Base-by-base conservation (phyloP, 2,888 invertebrate genomes). In the Apomyelois bistriatella region DNA sequence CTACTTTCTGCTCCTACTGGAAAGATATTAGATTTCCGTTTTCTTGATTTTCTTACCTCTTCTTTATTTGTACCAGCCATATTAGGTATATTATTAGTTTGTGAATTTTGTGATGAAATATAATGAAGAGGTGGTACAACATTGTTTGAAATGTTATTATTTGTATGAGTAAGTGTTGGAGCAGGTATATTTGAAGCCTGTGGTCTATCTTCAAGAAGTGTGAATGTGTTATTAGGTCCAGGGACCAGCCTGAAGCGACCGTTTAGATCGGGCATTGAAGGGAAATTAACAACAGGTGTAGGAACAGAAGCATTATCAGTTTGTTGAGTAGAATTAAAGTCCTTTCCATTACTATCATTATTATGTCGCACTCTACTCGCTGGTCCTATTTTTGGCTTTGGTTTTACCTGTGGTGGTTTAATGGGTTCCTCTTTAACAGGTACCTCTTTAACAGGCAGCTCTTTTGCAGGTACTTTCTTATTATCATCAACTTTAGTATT, bases 181-280 rank as follows among this genome's bases (percentile, higher is more conserved):
- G 17, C 22, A 5, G 12, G n/a, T 9, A 13, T 12, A 7, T 30
- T 40, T 5, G 15, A 5, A 10, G 12, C 41, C 22, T 22, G 22
- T 47, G 56, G 42, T 10, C 53, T 7, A 48, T 85, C 85, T 74
- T 85, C 85, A 32, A 86, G 71, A 48, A 88, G 66, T 12, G 79
- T 79, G 52, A 82, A 85, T 17, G 82, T 80, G 59, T 87, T 88
- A 59, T 88, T 85, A 16, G 89, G 87, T 1, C 90, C 90, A 13
- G 85, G 81, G 5, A 88, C 68, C 59, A 89, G 64, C 66, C 85
- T 85, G 55, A 82, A 88, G 15, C 82, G 74, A 48, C 76, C 76
- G 57, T 81, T 84, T 35, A 82, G 59, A 54, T 76, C 79, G 35
- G 87, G 82, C 22, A 70, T 49, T 1, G 56, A 48, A 7, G 84